Percentiles rank a stretch among this genome's conserved stretches.
These are phyloP conservation scores for Leptonema lineaticorne DNA, from an alignment of 1,140 invertebrate species.

Conservation along the genomic window DNA sequence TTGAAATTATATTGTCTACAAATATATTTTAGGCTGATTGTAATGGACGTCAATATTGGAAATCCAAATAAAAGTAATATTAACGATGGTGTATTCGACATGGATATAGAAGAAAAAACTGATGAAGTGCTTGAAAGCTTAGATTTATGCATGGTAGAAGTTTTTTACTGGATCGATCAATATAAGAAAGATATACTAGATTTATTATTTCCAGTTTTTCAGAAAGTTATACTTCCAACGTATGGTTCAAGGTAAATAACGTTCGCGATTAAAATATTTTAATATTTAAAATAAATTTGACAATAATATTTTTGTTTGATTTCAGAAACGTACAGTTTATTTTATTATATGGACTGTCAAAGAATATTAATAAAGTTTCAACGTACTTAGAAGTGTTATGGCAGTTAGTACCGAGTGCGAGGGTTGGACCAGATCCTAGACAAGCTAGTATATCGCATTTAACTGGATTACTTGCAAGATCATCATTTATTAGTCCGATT, in stretches of 20 bases:
- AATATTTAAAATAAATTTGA: too few species aligned
- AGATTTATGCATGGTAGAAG: conserved; percentile 54
- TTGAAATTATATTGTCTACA: neutral
- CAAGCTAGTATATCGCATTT: conserved; percentile 51
- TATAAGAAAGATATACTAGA: conserved; percentile 47
- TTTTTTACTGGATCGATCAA: conserved; percentile 52
- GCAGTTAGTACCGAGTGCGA: conserved; percentile 32
- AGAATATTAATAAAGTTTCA: conserved; percentile 44
- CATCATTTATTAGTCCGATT: conserved; percentile 47
- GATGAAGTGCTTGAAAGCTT: conserved; percentile 46
- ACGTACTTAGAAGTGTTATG: conserved; percentile 32
- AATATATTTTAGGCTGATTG: conserved; percentile 47
- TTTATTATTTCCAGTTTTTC: conserved; percentile 51
- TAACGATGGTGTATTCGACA: conserved; percentile 50
- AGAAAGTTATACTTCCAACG: conserved; percentile 51
- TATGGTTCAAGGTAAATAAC: conserved; percentile 49
- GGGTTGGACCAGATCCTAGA: conserved; percentile 47
- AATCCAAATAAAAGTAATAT: conserved; percentile 39
- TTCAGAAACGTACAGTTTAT: conserved; percentile 55
- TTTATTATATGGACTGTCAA: conserved; percentile 52
- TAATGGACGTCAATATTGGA: conserved; percentile 52
- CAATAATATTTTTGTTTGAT: conserved; percentile 23
- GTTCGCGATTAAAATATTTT: neutral
- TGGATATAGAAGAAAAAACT: conserved; percentile 45
- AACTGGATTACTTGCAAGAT: conserved; percentile 50